Conservation (phyloP, 2,797 vertebrate species). For the Cynopterus sphinx region DNA sequence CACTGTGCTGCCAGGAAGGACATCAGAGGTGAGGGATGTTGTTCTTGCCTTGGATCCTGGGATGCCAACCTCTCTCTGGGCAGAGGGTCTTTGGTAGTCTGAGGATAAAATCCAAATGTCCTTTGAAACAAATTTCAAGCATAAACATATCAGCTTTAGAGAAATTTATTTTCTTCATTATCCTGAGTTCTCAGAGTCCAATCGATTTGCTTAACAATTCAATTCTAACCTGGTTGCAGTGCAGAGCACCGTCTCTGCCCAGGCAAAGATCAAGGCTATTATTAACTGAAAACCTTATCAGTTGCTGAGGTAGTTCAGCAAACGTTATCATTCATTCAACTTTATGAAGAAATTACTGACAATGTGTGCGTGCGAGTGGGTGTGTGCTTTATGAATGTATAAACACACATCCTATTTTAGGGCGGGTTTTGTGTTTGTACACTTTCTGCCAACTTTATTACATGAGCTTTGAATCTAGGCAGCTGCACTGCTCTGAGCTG, state of each 20-base stretch:
- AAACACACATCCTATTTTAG: not conserved
- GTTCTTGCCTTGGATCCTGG: not conserved
- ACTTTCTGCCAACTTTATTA: accelerated
- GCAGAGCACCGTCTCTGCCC: not conserved
- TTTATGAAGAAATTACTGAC: not conserved
- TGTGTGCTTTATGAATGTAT: not conserved
- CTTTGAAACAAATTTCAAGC: not conserved
- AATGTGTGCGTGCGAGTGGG: too few relatives aligned
- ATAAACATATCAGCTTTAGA: not conserved
- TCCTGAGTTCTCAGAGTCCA: not conserved
- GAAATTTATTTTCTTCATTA: not conserved
- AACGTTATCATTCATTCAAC: not conserved
- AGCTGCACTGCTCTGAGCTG: not conserved
- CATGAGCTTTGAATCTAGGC: not conserved
- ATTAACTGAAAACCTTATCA: not conserved
- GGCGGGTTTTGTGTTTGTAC: not conserved
- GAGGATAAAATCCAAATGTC: not conserved
- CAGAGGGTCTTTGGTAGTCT: not conserved
- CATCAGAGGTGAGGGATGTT: not conserved
- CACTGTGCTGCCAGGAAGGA: not conserved
- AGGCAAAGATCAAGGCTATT: not conserved
- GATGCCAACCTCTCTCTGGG: not conserved
- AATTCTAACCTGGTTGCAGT: not conserved
- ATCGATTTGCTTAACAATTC: not conserved
- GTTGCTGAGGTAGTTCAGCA: not conserved